Percentiles rank a stretch among this genome's conserved stretches.
phyloP scores from a whole-genome alignment of 2,888 invertebrate genomes.

The Sminthurides aquaticus region DNA sequence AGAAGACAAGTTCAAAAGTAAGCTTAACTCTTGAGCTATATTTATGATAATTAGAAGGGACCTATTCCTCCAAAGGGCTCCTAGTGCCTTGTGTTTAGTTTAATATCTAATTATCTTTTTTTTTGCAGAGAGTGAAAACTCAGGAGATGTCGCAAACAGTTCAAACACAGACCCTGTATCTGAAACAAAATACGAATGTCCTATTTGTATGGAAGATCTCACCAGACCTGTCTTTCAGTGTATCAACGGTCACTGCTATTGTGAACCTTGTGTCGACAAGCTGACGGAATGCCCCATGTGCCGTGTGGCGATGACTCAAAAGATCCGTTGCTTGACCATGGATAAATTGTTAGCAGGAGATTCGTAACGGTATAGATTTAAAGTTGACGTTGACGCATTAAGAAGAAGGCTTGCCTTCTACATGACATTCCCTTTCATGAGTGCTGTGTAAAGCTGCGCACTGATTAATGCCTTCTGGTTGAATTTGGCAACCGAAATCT shows the following conservation, averaged over 20 bases:
- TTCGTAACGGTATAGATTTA: too few species aligned
- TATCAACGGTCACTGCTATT: slow-evolving; percentile 1
- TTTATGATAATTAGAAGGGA: neutral
- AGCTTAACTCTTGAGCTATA: neutral
- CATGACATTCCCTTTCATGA: too few species aligned
- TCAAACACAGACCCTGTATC: too few species aligned
- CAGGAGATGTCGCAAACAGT: neutral
- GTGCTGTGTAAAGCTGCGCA: too few species aligned
- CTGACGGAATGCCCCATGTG: slow-evolving; percentile 4
- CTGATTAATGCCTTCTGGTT: too few species aligned
- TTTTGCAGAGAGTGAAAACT: neutral
- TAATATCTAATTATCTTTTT: neutral
- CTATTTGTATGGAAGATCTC: slow-evolving; percentile 5
- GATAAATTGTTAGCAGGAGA: neutral
- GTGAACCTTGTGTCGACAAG: slow-evolving; percentile 1
- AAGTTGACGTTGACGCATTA: too few species aligned
- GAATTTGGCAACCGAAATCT: too few species aligned
- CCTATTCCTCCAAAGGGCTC: neutral
- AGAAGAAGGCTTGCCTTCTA: too few species aligned
- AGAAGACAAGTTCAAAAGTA: neutral
- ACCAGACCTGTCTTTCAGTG: slow-evolving; percentile 8
- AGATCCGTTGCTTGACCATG: slow-evolving; percentile 3
- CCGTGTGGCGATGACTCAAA: slow-evolving; percentile 4
- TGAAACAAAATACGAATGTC: too few species aligned
- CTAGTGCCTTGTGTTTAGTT: neutral